Evolutionary conservation across 92 coral and sea anemone species (phyloP), one percentile per base, ranked within the genome.

Genomic region (Porites evermanni): DNA sequence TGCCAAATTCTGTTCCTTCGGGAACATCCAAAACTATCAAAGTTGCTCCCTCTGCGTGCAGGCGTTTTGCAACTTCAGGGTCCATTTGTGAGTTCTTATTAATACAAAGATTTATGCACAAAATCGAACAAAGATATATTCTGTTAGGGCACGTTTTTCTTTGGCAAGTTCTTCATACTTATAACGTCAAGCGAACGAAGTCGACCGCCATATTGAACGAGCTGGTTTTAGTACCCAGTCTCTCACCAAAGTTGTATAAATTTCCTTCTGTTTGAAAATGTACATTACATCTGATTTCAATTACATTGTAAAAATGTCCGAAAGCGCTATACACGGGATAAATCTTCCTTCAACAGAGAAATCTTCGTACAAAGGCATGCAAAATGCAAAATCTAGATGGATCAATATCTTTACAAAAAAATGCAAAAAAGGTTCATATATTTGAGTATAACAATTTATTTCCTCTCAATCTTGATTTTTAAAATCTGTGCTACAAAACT

Each of bases 1-100:
- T 95, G 32, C 99, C 99, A 69, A 96, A 93, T 74, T 96, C 98
- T 0, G 95, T 96, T 69, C 95, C 94, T 78, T 84, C 81, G 16
- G 99, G 99, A 44, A 96, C 99, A 60, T 93, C 95, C 14, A 93
- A 78, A 75, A 86, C 91, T 14, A 96, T 65, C 73, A 96, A 70
- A 56, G 87, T 32, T 0, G 94, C 99, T 7, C 99, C 99, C 32
- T 96, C 98, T 0, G 72, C 72, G 83, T 94, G 93, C 29, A 94
- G 91, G 11, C 81, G 76, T 69, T 93, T 75, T 9, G 97, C 99
- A 38, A 90, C 89, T 58, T 93, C 97, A 20, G 83, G 95, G 74
- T 96, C 98, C 98, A 89, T 86, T 8, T 9, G 23, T 21, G 17
- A 14, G 7, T 19, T 12, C 53, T 68, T 24, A 3, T 38, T 38